Conservation (phyloP, 2,113 vertebrate genomes). For the Phylloscopus trochiloides region DNA sequence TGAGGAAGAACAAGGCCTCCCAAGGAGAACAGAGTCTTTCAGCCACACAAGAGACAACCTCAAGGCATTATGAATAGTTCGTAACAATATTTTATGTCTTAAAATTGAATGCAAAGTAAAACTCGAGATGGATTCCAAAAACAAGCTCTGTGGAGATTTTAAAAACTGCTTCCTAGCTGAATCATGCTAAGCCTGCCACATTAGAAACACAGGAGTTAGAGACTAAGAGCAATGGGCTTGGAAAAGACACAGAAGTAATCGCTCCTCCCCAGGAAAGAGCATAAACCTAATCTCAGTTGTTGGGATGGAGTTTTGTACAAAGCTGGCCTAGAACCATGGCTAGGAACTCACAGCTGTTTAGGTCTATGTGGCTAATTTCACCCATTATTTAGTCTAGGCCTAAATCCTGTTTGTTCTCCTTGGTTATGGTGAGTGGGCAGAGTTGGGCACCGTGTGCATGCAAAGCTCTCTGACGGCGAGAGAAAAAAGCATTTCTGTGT, state of each 20-base stretch:
- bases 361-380: not conserved
- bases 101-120: slow-evolving; percentile 9
- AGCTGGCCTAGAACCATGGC: not conserved
- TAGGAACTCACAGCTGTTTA: not conserved
- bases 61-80: not conserved
- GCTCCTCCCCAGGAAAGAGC: not conserved
- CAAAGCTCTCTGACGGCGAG: not conserved
- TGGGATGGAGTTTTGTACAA: not conserved
- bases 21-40: slow-evolving; percentile 24
- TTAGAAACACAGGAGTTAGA: not conserved
- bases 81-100: slow-evolving; percentile 16
- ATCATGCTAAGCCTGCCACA: not conserved
- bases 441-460: not conserved
- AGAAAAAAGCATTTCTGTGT: not conserved
- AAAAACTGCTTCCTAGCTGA: not conserved
- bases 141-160: not conserved
- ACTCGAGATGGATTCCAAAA: not conserved
- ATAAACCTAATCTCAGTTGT: not conserved
- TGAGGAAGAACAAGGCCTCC: not conserved
- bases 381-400: not conserved
- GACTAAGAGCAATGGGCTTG: not conserved
- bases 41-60: not conserved
- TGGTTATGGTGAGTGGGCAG: not conserved
- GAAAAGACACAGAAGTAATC: not conserved
- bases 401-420: slow-evolving; percentile 3